Conservation (phyloP, 2,888 invertebrate genomes). For the Clivina fossor region DNA sequence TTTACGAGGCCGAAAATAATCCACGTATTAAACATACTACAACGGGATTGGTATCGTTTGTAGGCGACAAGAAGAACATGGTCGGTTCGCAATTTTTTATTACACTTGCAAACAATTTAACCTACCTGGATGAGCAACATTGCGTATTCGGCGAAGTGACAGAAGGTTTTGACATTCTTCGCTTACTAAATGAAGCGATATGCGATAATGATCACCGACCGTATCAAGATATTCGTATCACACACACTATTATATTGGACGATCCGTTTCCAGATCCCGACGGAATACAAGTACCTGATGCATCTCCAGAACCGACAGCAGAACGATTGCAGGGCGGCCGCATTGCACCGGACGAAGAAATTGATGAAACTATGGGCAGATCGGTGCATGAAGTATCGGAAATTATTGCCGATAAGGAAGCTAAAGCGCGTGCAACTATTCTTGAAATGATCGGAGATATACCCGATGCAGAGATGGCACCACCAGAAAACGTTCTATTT, state of each 20-base stretch:
- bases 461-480: slow-evolving; percentile 95
- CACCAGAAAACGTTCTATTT: slow-evolving; percentile 98
- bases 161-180: slow-evolving; percentile 86
- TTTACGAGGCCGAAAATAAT: slow-evolving; percentile 86
- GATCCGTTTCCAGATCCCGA: slow-evolving; percentile 94
- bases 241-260: slow-evolving; percentile 93
- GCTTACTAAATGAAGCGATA: slow-evolving; percentile 89
- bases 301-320: slow-evolving; percentile 86
- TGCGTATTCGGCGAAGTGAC: slow-evolving; percentile 95
- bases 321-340: slow-evolving; percentile 81
- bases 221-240: slow-evolving; percentile 92
- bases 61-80: slow-evolving; percentile 88
- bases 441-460: slow-evolving; percentile 98
- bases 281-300: slow-evolving; percentile 72
- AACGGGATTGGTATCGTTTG: slow-evolving; percentile 89
- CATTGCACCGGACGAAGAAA: slow-evolving; percentile 91
- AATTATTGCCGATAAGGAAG: slow-evolving; percentile 86
- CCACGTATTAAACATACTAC: slow-evolving; percentile 90
- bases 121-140: slow-evolving; percentile 87
- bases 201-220: slow-evolving; percentile 89
- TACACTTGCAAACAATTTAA: slow-evolving; percentile 83
- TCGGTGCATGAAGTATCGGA: slow-evolving; percentile 83
- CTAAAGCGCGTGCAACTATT: slow-evolving; percentile 94
- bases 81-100: slow-evolving; percentile 95
- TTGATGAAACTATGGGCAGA: slow-evolving; percentile 87